phyloP scores from a whole-genome alignment of 2,888 invertebrate genomes.

The Ganaspis brasiliensis region DNA sequence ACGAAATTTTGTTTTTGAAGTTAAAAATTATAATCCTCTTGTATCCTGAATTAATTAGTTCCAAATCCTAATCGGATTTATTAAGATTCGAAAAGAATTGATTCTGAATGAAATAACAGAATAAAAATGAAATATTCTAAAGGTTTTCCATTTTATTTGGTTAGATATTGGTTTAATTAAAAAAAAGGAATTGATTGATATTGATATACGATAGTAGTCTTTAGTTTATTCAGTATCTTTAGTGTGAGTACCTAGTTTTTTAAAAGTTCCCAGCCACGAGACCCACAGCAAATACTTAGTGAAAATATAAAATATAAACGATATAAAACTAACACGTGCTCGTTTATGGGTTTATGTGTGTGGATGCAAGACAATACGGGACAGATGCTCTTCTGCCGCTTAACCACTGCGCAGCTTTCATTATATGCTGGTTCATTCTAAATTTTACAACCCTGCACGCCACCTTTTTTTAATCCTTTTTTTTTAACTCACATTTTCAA shows the following conservation, averaged over 20 bases:
- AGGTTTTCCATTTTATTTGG: too few relatives aligned
- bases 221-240: constrained; percentile 22
- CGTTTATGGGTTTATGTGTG: constrained; percentile 22
- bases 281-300: constrained; percentile 38
- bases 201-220: too few relatives aligned
- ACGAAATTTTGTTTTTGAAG: too few relatives aligned
- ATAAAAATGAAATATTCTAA: too few relatives aligned
- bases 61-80: too few relatives aligned
- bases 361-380: constrained; percentile 37
- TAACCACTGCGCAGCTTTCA: constrained; percentile 36
- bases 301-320: constrained; percentile 27
- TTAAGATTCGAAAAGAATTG: too few relatives aligned
- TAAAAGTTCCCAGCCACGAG: constrained; percentile 50
- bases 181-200: constrained; percentile 3
- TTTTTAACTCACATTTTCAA: neutral
- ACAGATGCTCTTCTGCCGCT: constrained; percentile 30
- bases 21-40: too few relatives aligned
- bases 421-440: constrained; percentile 22
- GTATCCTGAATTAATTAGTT: too few relatives aligned
- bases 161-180: too few relatives aligned
- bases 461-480: neutral
- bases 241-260: constrained; percentile 48
- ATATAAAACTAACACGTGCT: constrained; percentile 36
- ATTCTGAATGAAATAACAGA: too few relatives aligned
- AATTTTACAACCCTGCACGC: neutral